These are phyloP conservation scores for Microctonus aethiopoides DNA, from an alignment of 2,888 invertebrate genomes.

Conservation along the genomic window DNA sequence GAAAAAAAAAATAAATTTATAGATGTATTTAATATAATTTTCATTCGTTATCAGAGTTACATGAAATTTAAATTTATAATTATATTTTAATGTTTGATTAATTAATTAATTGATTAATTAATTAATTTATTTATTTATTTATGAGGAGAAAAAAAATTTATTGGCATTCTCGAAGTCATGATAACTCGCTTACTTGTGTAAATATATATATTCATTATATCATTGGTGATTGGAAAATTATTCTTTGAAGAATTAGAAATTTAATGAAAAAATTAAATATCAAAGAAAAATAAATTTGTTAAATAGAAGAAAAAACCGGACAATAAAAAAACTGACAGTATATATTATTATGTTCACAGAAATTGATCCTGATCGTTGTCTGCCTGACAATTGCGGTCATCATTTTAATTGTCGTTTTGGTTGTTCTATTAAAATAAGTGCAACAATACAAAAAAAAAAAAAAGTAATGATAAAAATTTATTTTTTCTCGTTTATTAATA, in stretches of 20 bases:
- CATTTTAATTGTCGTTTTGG: slow-evolving; percentile 80
- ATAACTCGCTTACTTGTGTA: background rate
- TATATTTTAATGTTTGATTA: too few species aligned
- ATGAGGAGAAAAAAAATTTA: background rate
- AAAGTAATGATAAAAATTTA: too few species aligned
- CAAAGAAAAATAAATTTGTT: slow-evolving; percentile 4
- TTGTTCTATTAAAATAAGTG: slow-evolving; percentile 57
- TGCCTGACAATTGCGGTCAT: slow-evolving; percentile 83
- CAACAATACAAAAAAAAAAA: slow-evolving; percentile 34
- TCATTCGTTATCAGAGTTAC: too few species aligned
- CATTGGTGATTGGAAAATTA: slow-evolving; percentile 23
- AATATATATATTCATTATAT: slow-evolving; percentile 1
- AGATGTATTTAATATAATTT: background rate
- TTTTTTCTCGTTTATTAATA: background rate
- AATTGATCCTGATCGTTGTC: slow-evolving; percentile 89
- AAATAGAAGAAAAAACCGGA: slow-evolving; percentile 18
- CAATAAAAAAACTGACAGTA: slow-evolving; percentile 42
- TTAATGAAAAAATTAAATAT: background rate
- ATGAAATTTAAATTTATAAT: too few species aligned
- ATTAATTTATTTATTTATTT: too few species aligned
- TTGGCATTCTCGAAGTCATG: slow-evolving; percentile 34
- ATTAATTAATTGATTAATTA: too few species aligned
- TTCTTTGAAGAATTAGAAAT: slow-evolving; percentile 6
- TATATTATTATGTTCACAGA: slow-evolving; percentile 74
- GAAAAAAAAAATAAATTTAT: slow-evolving; percentile 1